Evolutionary conservation across 2,797 vertebrate genomes (phyloP).

Genomic region (Neosilurus hyrtlii): DNA sequence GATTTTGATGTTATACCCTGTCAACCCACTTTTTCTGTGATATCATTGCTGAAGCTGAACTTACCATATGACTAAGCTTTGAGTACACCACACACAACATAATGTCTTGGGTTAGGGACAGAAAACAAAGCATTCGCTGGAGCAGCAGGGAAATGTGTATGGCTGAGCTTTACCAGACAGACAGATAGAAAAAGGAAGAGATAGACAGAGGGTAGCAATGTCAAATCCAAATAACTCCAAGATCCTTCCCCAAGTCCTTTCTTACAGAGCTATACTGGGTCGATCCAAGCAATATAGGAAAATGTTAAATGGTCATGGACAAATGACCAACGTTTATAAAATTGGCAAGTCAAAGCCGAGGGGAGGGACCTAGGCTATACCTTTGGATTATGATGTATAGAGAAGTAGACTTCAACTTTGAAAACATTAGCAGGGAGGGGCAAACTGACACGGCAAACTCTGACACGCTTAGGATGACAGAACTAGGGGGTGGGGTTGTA

Average conservation of each 20-base stretch:
- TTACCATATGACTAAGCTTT: conserved; percentile 51
- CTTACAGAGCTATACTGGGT: conserved; percentile 33
- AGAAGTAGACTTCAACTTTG: conserved; percentile 43
- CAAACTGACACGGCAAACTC: conserved; percentile 37
- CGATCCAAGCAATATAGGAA: not conserved
- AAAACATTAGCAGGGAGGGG: conserved; percentile 41
- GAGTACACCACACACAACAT: conserved; percentile 52
- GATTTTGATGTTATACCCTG: conserved; percentile 50
- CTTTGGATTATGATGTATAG: conserved; percentile 47
- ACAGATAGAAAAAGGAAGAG: conserved; percentile 53
- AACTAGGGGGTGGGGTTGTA: conserved; percentile 36
- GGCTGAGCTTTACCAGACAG: conserved; percentile 45
- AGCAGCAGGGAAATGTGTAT: conserved; percentile 43
- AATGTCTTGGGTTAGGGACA: conserved; percentile 60
- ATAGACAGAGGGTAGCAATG: conserved; percentile 37
- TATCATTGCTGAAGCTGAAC: conserved; percentile 9
- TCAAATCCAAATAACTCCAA: conserved; percentile 50
- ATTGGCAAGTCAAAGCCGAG: conserved; percentile 37
- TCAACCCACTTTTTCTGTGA: conserved; percentile 22
- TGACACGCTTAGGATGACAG: conserved; percentile 50
- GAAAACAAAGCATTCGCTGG: conserved; percentile 67
- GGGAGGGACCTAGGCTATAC: conserved; percentile 46
- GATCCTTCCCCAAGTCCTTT: conserved; percentile 47
- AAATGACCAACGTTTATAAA: conserved; percentile 18
- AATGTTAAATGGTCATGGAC: not conserved